Conservation (phyloP, 2,888 invertebrate species). For the Drosophila prostipennis region DNA sequence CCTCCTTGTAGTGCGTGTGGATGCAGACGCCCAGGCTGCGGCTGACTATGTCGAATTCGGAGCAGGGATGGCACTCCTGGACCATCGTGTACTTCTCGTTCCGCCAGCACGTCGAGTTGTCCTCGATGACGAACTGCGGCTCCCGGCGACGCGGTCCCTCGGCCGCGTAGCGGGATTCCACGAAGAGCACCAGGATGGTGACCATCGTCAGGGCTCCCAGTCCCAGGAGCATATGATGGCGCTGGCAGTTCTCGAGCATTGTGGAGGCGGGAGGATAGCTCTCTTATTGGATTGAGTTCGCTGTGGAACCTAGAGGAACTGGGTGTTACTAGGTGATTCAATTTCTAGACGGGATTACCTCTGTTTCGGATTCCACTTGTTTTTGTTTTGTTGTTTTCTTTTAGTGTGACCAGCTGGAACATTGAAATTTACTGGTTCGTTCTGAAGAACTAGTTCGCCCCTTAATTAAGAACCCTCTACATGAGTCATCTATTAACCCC, state of each 20-base stretch:
- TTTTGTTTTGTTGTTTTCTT: neutral
- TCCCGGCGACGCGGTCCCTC: constrained; percentile 64
- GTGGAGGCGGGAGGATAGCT: neutral
- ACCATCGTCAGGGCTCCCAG: constrained; percentile 91
- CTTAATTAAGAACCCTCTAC: neutral
- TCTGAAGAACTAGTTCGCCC: neutral
- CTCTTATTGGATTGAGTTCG: too few species aligned
- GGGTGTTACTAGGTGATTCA: neutral
- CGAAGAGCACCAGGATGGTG: constrained; percentile 91
- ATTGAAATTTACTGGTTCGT: neutral
- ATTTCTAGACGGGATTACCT: neutral
- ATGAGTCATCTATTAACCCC: neutral
- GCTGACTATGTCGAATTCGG: constrained; percentile 93
- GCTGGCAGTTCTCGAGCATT: constrained; percentile 94
- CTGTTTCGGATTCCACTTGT: neutral
- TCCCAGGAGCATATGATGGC: constrained; percentile 92
- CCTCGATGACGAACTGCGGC: constrained; percentile 88
- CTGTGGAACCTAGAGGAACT: neutral
- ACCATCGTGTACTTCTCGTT: constrained; percentile 89
- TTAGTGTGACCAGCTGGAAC: neutral
- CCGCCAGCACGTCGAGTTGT: constrained; percentile 91
- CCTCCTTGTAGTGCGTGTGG: constrained; percentile 93
- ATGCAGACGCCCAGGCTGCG: constrained; percentile 92
- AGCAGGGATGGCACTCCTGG: constrained; percentile 93
- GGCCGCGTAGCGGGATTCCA: constrained; percentile 88